Evolutionary conservation across 2,113 vertebrate genomes (phyloP), one percentile per base, ranked within the genome.

Genomic region (Mus spicilegus): DNA sequence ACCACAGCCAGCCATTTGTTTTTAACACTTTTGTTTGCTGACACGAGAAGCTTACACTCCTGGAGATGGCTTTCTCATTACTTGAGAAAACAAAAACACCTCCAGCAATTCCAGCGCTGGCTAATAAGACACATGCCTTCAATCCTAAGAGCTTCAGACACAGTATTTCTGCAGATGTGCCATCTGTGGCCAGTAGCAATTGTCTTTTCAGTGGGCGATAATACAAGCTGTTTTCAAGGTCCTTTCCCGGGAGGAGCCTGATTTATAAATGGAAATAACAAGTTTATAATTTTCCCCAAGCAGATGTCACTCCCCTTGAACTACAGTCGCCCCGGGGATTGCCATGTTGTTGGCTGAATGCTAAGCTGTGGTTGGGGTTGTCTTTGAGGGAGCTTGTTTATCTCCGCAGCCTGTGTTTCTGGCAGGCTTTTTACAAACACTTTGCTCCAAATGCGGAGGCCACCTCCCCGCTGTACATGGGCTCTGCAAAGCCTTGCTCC

Each of bases 201-300:
- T 30, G 58, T 67, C 54, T 70, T 89, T 93, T 90, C 69, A 69
- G 11, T 82, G 67, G 63, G 85, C 80, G 63, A 24, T 54, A 54
- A 86, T 77, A 97, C 96, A 85, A 63, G 61, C 65, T 12, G 20
- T 39, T 86, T 73, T 69, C 89, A 42, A 70, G 30, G 80, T 72
- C 39, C 70, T 42, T 86, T 69, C 84, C 58, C 92, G 3, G 51
- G 93, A 94, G 85, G n/a, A 63, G 69, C 67, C 88, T 82, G 69
- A 78, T 90, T 93, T 91, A 91, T 65, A 72, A 93, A 72, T 4
- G 46, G 82, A 93, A 91, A 82, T 80, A 84, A 72, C 39, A 93
- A 56, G 24, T 49, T 85, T 54, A 70, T 67, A 56, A 72, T 93
- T 69, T 82, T 51, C 69, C n/a, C 51, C 56, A 63, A 49, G 58